A percentile compares a stretch with the other conserved stretches of the same genome.
Evolutionary conservation across 2,888 invertebrate species (phyloP).

Genomic region (Chrysotoxum bicinctum): DNA sequence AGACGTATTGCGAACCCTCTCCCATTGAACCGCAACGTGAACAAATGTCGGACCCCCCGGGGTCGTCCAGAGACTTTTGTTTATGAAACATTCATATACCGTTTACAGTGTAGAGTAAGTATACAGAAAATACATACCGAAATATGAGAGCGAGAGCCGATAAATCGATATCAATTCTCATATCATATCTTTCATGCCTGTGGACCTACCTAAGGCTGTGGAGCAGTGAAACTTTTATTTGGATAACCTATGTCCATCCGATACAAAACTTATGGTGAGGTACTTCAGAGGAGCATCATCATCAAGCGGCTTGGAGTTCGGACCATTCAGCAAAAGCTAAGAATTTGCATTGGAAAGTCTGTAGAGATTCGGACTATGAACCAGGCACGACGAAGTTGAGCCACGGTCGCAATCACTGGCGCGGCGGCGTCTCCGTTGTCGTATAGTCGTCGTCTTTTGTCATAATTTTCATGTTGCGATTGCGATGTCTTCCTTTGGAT

Average conservation of each 20-base stretch:
- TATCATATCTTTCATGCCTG: conserved; percentile 62
- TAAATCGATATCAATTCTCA: conserved; percentile 71
- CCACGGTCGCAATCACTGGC: conserved; percentile 4
- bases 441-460: conserved; percentile 63
- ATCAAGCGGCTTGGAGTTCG: conserved; percentile 19
- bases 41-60: conserved; percentile 71
- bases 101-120: conserved; percentile 29
- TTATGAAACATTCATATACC: conserved; percentile 44
- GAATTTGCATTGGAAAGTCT: conserved; percentile 67
- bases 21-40: conserved; percentile 68
- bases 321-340: conserved; percentile 26
- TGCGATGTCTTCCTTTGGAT: conserved; percentile 72
- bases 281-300: conserved; percentile 52
- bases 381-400: conserved; percentile 16
- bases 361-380: conserved; percentile 26
- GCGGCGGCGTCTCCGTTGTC: conserved; percentile 28
- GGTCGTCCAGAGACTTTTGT: conserved; percentile 58
- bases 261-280: conserved; percentile 27
- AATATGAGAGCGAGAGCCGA: conserved; percentile 61
- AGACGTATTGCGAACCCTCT: conserved; percentile 65
- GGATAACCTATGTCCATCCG: conserved; percentile 49
- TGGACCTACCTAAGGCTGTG: conserved; percentile 19
- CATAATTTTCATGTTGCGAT: conserved; percentile 72
- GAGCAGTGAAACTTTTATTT: conserved; percentile 59
- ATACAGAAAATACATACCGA: not conserved